A percentile compares a stretch with the other conserved stretches of the same genome.
Conservation (phyloP, 2,888 invertebrate species). For the Yponomeuta sedellus region DNA sequence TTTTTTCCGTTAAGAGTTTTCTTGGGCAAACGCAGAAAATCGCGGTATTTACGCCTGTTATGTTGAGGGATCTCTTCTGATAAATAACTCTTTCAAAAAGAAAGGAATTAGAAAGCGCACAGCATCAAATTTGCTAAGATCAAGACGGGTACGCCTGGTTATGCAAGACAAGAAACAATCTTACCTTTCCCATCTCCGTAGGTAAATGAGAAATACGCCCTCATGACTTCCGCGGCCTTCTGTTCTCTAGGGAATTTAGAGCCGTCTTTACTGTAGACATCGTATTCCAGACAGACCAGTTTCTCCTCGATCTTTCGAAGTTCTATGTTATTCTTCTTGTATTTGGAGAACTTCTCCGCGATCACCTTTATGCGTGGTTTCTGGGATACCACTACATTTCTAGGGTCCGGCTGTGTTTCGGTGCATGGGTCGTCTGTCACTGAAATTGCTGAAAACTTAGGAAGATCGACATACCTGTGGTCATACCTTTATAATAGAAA, state of each 20-base stretch:
- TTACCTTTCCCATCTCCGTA: slow-evolving; percentile 21
- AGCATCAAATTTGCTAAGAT: no score
- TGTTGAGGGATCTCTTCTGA: no score
- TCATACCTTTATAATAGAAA: background rate
- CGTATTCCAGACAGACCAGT: slow-evolving; percentile 61
- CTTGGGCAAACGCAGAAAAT: no score
- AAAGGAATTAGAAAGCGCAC: no score
- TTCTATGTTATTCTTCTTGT: slow-evolving; percentile 49
- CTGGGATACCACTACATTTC: slow-evolving; percentile 41
- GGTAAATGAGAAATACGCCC: slow-evolving; percentile 58
- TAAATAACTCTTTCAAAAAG: no score
- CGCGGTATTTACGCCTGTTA: no score
- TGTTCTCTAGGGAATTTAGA: background rate
- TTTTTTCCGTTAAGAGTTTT: no score
- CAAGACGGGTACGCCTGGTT: no score
- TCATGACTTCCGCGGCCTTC: slow-evolving; percentile 43
- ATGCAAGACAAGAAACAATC: no score
- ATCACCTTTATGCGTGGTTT: slow-evolving; percentile 52
- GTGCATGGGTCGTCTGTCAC: background rate
- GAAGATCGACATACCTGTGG: background rate
- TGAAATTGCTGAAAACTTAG: background rate
- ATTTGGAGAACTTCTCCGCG: slow-evolving; percentile 52
- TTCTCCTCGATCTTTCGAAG: slow-evolving; percentile 54
- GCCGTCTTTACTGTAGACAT: slow-evolving; percentile 36
- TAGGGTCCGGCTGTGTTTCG: background rate